These are phyloP conservation scores for Calephelis perditalis DNA, from an alignment of 2,888 invertebrate species.

Conservation along the genomic window DNA sequence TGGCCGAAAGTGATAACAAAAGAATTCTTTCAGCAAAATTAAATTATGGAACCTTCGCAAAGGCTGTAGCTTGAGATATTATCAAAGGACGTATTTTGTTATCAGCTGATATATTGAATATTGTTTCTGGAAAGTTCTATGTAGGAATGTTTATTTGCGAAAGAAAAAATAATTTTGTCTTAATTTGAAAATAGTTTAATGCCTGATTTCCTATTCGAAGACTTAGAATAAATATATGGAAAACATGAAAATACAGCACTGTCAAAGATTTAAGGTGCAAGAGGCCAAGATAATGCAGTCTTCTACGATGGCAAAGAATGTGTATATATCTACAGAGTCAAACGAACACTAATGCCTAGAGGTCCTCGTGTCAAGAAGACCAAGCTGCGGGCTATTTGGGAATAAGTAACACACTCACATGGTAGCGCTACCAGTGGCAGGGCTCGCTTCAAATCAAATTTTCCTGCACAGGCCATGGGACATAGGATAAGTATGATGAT, in stretches of 20 bases:
- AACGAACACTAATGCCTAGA: too few species aligned
- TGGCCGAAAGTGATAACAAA: constrained; percentile 8
- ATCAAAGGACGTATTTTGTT: constrained; percentile 46
- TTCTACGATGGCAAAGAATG: too few species aligned
- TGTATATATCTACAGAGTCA: too few species aligned
- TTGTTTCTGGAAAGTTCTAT: background rate
- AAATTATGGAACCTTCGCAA: constrained; percentile 17
- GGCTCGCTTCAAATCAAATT: constrained; percentile 97
- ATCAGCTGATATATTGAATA: constrained; percentile 36
- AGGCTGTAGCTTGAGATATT: constrained; percentile 35
- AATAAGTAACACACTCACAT: constrained; percentile 97
- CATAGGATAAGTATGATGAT: constrained; percentile 95
- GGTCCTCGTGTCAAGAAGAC: too few species aligned
- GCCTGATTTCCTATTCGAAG: too few species aligned
- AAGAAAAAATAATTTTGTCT: too few species aligned
- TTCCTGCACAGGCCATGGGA: constrained; percentile 99
- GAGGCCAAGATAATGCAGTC: too few species aligned
- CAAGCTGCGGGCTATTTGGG: constrained; percentile 90
- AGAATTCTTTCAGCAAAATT: constrained; percentile 8
- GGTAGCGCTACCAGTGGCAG: constrained; percentile 97
- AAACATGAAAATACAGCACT: too few species aligned
- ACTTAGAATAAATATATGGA: too few species aligned
- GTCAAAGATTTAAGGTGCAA: too few species aligned
- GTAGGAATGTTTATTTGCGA: too few species aligned
- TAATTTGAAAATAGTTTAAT: too few species aligned